phyloP scores from a whole-genome alignment of 2,888 invertebrate species.

The Odontocerum albicorne region DNA sequence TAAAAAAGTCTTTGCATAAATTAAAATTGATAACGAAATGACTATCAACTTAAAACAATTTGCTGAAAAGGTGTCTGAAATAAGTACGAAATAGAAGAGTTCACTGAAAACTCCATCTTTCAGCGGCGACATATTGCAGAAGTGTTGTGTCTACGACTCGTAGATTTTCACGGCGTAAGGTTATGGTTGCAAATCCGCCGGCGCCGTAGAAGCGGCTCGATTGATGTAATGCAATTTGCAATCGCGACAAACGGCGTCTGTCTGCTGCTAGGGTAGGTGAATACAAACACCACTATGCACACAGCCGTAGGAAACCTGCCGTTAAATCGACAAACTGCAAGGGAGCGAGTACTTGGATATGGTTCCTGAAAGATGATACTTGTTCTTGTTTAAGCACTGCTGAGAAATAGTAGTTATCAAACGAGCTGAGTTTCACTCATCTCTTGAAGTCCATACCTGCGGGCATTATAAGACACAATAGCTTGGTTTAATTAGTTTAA shows the following conservation, averaged over 20 bases:
- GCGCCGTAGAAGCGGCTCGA: slow-evolving; percentile 25
- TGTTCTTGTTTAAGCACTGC: neutral
- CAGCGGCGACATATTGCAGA: too few species aligned
- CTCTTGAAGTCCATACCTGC: slow-evolving; percentile 12
- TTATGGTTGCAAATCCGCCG: slow-evolving; percentile 26
- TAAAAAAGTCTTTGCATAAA: too few species aligned
- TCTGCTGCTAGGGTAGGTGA: slow-evolving; percentile 8
- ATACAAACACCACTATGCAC: neutral
- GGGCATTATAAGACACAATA: slow-evolving; percentile 1
- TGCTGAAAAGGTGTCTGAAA: too few species aligned
- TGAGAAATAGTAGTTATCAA: neutral
- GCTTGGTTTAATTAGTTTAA: neutral
- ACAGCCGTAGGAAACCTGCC: slow-evolving; percentile 18
- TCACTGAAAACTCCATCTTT: too few species aligned
- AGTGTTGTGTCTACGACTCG: too few species aligned
- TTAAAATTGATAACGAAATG: too few species aligned
- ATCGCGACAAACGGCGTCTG: slow-evolving; percentile 28
- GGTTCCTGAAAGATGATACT: slow-evolving; percentile 4
- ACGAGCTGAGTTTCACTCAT: neutral
- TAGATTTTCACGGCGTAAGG: slow-evolving; percentile 6
- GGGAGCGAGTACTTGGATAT: slow-evolving; percentile 1
- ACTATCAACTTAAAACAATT: too few species aligned
- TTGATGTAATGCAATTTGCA: slow-evolving; percentile 36
- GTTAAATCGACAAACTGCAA: slow-evolving; percentile 22
- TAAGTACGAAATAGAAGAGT: too few species aligned